Evolutionary conservation across 1,140 invertebrate species (phyloP).

Genomic region (Brachionus koreanus): DNA sequence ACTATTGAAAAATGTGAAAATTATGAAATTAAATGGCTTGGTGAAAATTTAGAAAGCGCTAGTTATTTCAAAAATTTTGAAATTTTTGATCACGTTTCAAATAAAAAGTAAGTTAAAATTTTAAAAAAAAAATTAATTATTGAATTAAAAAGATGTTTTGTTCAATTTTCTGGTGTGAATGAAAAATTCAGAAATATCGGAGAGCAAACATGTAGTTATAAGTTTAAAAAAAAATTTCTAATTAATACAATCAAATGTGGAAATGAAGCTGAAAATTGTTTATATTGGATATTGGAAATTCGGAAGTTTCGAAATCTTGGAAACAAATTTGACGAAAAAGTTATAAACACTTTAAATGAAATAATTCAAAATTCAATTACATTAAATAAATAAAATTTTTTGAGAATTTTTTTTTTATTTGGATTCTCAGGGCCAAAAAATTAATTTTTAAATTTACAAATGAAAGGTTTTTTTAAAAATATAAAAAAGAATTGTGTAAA

Average conservation of each 20-base stretch:
- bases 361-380: neutral
- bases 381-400: neutral
- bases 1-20: neutral
- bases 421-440: no score
- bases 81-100: neutral
- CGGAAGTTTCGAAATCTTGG: neutral
- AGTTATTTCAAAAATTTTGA: slow-evolving; percentile 37
- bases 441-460: no score
- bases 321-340: neutral
- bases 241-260: neutral
- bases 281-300: neutral
- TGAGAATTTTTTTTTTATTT: neutral
- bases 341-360: neutral
- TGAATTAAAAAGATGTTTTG: neutral
- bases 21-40: neutral
- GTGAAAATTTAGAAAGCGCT: neutral
- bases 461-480: no score
- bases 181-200: slow-evolving; percentile 13
- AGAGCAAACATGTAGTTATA: neutral
- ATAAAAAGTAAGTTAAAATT: neutral
- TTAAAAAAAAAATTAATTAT: neutral
- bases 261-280: neutral
- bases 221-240: neutral
- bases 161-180: neutral
- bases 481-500: no score